Percentiles rank a stretch among this genome's conserved stretches.
These are phyloP conservation scores for Hipparchia semele DNA, from an alignment of 2,888 invertebrate species.

Conservation along the genomic window DNA sequence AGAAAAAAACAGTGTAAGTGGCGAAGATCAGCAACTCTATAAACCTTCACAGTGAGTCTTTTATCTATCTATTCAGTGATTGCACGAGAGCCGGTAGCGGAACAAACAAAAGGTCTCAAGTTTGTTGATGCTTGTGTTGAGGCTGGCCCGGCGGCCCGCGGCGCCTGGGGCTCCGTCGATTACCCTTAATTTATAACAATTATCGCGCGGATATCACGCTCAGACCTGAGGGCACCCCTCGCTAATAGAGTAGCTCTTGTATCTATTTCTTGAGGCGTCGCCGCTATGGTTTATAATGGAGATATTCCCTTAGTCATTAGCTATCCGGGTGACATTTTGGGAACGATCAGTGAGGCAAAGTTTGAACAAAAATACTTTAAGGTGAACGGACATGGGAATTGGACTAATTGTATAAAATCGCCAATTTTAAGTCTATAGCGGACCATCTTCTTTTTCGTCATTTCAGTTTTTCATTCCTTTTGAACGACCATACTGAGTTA, in stretches of 20 bases:
- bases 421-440: too few species aligned
- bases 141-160: slow-evolving; percentile 4
- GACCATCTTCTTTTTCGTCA: too few species aligned
- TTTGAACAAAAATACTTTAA: background rate
- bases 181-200: slow-evolving; percentile 69
- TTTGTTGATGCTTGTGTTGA: background rate
- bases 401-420: too few species aligned
- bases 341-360: background rate
- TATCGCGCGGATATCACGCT: slow-evolving; percentile 60
- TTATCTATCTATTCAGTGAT: background rate
- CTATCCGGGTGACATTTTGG: background rate
- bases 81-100: background rate
- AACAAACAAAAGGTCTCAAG: background rate
- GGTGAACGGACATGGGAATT: too few species aligned
- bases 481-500: too few species aligned
- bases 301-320: slow-evolving; percentile 26
- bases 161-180: slow-evolving; percentile 41
- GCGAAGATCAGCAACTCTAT: too few species aligned
- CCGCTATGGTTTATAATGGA: slow-evolving; percentile 5
- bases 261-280: background rate
- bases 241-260: slow-evolving; percentile 54
- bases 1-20: too few species aligned
- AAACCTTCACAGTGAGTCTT: too few species aligned
- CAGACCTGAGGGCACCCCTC: slow-evolving; percentile 67
- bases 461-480: too few species aligned